phyloP scores from a whole-genome alignment of 2,113 vertebrate species.

The Prionailurus bengalensis region DNA sequence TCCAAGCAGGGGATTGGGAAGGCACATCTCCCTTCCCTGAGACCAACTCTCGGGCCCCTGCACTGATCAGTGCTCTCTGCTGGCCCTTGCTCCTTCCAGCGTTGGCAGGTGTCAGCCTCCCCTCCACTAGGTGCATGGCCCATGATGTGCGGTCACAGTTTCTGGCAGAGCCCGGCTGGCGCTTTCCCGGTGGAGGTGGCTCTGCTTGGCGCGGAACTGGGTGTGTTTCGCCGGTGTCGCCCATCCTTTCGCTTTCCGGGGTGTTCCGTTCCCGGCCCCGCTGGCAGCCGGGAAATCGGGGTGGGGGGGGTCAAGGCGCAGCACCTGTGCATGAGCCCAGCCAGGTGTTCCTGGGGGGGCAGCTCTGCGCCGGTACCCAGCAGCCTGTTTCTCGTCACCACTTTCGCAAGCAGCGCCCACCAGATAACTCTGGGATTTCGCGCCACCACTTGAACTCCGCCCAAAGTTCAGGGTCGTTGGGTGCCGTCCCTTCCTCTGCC shows the following conservation, averaged over 20 bases:
- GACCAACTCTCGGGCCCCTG: neutral
- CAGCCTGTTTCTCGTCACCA: neutral
- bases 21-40: neutral
- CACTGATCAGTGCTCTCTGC: neutral
- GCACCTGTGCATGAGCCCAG: neutral
- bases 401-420: neutral
- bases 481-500: neutral
- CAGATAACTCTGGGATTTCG: neutral
- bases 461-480: neutral
- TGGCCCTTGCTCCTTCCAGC: neutral
- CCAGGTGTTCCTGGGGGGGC: neutral
- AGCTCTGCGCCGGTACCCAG: neutral
- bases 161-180: neutral
- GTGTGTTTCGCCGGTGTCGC: neutral
- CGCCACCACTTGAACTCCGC: neutral
- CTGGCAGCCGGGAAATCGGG: accelerated
- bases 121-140: neutral
- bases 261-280: neutral
- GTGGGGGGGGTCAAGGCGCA: neutral
- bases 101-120: neutral
- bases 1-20: neutral
- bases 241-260: no score
- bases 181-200: neutral
- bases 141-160: accelerated
- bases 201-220: neutral